Base-by-base conservation (phyloP, 2,113 vertebrate species). In the Cyanoramphus novaezelandiae region DNA sequence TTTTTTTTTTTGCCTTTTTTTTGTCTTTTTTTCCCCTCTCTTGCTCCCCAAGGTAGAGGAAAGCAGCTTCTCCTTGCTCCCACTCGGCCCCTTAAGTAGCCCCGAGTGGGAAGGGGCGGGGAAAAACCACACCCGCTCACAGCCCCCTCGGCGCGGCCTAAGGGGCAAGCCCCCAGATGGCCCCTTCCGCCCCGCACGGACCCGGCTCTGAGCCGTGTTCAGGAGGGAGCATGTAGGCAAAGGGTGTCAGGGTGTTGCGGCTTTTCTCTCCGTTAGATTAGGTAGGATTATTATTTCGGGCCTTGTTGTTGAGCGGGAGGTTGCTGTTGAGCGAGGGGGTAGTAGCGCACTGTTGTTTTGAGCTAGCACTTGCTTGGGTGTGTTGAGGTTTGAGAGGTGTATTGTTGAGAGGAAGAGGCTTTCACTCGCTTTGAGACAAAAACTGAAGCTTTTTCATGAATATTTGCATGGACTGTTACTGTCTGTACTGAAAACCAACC, bases 11-110 rank as follows among this genome's bases (percentile, higher is more conserved):
- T n/a, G 8, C 2, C 4, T 2, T 7, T 2, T 52, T 7, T 9
- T 3, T 23, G 11, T 10, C 16, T 17, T 24, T 35, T 27, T 10
- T 10, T 4, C 12, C 12, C 7, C 6, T 44, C 4, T 19, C 25
- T 17, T 41, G 41, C 7, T 3, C 8, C 13, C 3, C 1, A 46
- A 17, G 21, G 17, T 7, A 4, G 7, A 44, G 35, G 13, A 43
- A 23, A 5, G 28, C 21, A 12, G 9, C 16, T 1, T 2, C 3
- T 1, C 1, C 1, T 0, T 0, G 0, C 0, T 0, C 1, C 63
- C 7, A 21, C 39, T 55, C 43, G 29, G 41, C 57, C 31, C 72
- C 25, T 90, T 92, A 92, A 84, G 25, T 89, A 83, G 9, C 27
- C 41, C 78, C n/a, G 17, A 17, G 77, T 3, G 94, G 85, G 96